Conservation (phyloP, 2,888 invertebrate species). For the Carpatolechia fugitivella region DNA sequence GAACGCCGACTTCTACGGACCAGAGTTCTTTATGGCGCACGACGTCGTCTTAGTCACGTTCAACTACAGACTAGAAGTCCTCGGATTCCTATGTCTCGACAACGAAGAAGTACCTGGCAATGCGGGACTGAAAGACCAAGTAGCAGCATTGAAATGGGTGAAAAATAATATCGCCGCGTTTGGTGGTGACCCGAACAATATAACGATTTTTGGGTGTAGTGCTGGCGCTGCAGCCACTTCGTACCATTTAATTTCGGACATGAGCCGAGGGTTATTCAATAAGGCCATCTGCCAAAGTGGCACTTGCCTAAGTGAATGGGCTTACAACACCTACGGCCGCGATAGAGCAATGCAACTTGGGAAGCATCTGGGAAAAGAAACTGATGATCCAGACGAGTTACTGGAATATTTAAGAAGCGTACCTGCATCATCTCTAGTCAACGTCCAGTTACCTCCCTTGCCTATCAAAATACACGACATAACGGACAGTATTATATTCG, state of each 20-base stretch:
- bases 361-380: conserved; percentile 59
- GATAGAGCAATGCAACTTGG: conserved; percentile 67
- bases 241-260: conserved; percentile 60
- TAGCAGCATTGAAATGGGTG: conserved; percentile 71
- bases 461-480: conserved; percentile 46
- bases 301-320: conserved; percentile 68
- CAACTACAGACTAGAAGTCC: conserved; percentile 71
- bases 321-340: conserved; percentile 52
- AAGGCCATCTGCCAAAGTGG: conserved; percentile 76
- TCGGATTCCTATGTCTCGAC: conserved; percentile 70
- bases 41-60: conserved; percentile 67
- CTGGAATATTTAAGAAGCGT: conserved; percentile 50
- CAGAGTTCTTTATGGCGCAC: conserved; percentile 67
- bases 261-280: conserved; percentile 63
- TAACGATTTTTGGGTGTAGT: conserved; percentile 73
- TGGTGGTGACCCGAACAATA: conserved; percentile 61
- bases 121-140: conserved; percentile 73
- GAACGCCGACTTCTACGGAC: conserved; percentile 69
- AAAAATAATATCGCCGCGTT: conserved; percentile 63
- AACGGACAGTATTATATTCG: conserved; percentile 56
- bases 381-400: conserved; percentile 55
- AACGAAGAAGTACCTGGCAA: conserved; percentile 70
- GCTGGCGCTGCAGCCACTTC: conserved; percentile 65
- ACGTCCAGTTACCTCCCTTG: conserved; percentile 53
- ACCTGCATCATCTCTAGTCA: conserved; percentile 52